Evolutionary conservation across 2,888 invertebrate species (phyloP).

Genomic region (Camptogramma bilineatum): DNA sequence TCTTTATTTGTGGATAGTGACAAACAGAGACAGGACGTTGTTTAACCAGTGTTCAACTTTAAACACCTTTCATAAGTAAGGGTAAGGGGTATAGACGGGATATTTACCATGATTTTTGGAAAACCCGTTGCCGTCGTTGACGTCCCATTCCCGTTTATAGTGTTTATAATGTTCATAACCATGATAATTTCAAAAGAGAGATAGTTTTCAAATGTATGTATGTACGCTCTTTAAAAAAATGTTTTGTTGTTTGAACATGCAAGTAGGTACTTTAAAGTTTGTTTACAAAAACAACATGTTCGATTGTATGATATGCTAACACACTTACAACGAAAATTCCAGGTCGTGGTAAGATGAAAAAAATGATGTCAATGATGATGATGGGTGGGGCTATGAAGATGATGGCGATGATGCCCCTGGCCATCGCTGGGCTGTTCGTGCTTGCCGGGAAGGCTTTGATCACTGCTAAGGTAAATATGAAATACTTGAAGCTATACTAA

Average conservation of each 20-base stretch:
- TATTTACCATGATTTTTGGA: no score
- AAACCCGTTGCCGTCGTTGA: no score
- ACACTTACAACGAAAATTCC: constrained; percentile 54
- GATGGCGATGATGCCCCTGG: constrained; percentile 92
- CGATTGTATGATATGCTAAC: neutral
- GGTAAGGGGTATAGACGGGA: no score
- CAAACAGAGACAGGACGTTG: no score
- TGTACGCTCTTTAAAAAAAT: neutral
- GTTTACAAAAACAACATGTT: neutral
- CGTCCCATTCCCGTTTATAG: no score
- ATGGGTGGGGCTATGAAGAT: constrained; percentile 94
- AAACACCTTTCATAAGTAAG: no score
- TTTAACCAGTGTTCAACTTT: no score
- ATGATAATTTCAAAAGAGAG: no score
- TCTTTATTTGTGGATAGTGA: no score
- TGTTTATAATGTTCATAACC: no score
- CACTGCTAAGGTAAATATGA: constrained; percentile 85
- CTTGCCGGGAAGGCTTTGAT: constrained; percentile 95
- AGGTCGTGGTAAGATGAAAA: constrained; percentile 95
- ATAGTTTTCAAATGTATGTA: no score
- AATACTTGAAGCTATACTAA: neutral
- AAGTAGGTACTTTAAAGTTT: neutral
- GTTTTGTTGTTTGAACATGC: neutral
- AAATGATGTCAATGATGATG: constrained; percentile 97
- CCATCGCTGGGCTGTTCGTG: constrained; percentile 92